Base-by-base conservation (phyloP, 2,888 invertebrate genomes). In the Synergus itoensis region DNA sequence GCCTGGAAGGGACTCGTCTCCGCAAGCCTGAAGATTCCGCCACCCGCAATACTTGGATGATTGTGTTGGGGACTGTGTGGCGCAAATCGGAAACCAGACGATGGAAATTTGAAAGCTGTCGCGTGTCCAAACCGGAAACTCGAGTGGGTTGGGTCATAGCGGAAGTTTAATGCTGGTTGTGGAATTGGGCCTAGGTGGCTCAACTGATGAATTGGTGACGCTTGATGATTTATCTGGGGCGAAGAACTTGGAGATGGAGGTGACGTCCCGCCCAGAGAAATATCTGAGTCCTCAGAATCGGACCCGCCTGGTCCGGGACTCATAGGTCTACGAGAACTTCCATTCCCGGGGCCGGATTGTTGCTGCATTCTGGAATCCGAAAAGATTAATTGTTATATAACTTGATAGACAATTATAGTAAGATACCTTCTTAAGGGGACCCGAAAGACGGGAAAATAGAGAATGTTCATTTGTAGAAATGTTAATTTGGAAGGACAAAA, bases 1-100 rank as follows among this genome's bases (percentile, higher is more conserved):
- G 92, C 92, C 79, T 92, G 92, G 69, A 92, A 92, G 73, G 92
- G 92, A 81, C 92, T 92, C 53, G 90, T 90, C 82, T 92, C 92
- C 60, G 92, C 88, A 77, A 91, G 88, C 89, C 92, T 91, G 87
- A 92, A 92, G 82, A 92, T 91, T 12, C 90, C 90, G 12, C 91
- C 90, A 45, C 88, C 86, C 53, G 87, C 87, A 78, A 92, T 91
- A 77, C 88, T 91, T 60, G 91, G 90, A 81, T 91, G 92, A 84
- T 91, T 91, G 85, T 91, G 91, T 83, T 91, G 92, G 0, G 82
- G 84, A 77, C 84, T 84, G 40, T 88, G 88, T 48, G 92, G 91
- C 80, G 88, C 90, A 84, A 91, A 92, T 63, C 90, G 90, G 85
- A 92, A 92, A 76, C 90, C 90, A 57, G 91, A 84, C 78, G 90